Base-by-base conservation (phyloP, 2,888 invertebrate species). In the Disparrhopalites patrizii region DNA sequence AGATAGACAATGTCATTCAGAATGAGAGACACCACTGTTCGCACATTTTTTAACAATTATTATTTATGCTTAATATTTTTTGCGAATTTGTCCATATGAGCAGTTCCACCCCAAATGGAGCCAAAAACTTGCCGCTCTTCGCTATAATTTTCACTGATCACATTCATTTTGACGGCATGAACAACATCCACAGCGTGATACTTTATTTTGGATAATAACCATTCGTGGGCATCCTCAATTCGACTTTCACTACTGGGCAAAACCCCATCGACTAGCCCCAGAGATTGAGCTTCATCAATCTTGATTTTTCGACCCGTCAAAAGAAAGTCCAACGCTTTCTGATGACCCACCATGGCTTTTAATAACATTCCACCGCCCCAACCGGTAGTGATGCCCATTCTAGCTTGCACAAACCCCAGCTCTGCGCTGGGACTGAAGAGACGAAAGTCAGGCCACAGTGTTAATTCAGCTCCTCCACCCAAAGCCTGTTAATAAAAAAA, bases 401-500 rank as follows among this genome's bases (percentile, higher is more conserved):
- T 78, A 0, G 75, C 77, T 70, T 83, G 82, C 7, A 83, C 81
- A 73, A 82, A 83, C 7, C 80, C 79, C 31, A 83, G 77, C 57
- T 77, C 77, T 1, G 80, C 78, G 1, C 68, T 63, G 4, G 67
- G 63, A 0, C 79, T 77, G 75, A 81, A 77, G 1, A 83, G 67
- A 18, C 83, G 76, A 67, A 81, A 81, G 73, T 84, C 84, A 72
- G 82, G 82, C 1, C 80, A 78, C 23, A 80, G 77, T 0, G 80
- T 76, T 15, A 84, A 65, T 74, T 84, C 84, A 1, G 83, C 81
- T 3, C 83, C 84, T 1, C 83, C 84, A 4, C 84, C 84, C 1
- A 83, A 69, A 1, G 83, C 82, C 67, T 75, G 27, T n/a, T 57
- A 65, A 33, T 18, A 43, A 64, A 30, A 28, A 31, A 20, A 31